Conservation (phyloP, 1,140 invertebrate species). For the Brachionus manjavacas region DNA sequence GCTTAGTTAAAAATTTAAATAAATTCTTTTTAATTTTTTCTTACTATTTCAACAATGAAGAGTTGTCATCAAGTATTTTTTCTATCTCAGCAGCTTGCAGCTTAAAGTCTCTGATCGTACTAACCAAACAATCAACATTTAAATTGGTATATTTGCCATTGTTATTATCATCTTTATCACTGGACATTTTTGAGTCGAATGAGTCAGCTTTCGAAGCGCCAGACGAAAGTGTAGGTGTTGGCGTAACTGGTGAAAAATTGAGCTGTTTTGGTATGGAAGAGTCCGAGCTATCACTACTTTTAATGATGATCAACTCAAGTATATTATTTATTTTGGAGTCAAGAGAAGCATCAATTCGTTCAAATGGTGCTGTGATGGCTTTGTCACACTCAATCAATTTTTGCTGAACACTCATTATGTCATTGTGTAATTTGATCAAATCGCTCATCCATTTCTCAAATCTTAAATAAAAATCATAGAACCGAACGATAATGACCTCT, state of each 20-base stretch:
- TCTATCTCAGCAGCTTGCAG: neutral
- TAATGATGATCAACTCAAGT: neutral
- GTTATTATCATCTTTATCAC: neutral
- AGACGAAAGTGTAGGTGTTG: neutral
- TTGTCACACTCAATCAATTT: conserved; percentile 35
- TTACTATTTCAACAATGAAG: conserved; percentile 25
- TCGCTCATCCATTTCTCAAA: conserved; percentile 43
- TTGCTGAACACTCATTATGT: conserved; percentile 37
- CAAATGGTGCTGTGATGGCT: conserved; percentile 24
- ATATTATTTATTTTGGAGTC: conserved; percentile 14
- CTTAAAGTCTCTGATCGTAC: neutral
- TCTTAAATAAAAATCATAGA: conserved; percentile 42
- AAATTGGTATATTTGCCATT: neutral
- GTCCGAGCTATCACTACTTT: neutral
- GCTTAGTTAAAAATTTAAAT: neutral
- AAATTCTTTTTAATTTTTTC: neutral
- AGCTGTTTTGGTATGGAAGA: neutral
- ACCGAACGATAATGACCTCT: conserved; percentile 18
- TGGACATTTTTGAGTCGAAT: neutral
- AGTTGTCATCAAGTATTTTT: conserved; percentile 9
- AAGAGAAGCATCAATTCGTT: neutral
- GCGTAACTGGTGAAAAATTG: neutral
- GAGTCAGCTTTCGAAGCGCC: neutral
- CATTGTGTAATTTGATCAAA: conserved; percentile 37
- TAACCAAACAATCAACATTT: neutral